These are phyloP conservation scores for Thrips palmi DNA, from an alignment of 1,140 invertebrate genomes.

Conservation along the genomic window DNA sequence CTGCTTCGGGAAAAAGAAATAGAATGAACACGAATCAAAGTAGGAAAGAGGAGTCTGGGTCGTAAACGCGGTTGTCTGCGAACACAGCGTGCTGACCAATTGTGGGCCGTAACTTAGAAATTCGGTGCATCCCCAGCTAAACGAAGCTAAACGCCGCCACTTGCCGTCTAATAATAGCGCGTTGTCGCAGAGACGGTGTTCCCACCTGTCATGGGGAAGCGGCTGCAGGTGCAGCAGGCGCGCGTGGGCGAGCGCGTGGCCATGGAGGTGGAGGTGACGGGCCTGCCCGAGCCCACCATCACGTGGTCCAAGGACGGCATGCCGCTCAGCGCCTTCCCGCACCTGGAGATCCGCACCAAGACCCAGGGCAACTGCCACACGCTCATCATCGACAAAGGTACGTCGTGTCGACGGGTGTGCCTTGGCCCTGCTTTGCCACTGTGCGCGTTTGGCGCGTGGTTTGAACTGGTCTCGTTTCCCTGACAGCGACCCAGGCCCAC, in stretches of 20 bases:
- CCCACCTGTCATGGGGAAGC: constrained; percentile 60
- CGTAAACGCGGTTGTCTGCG: no score
- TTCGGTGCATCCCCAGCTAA: no score
- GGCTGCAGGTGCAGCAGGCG: constrained; percentile 56
- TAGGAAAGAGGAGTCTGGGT: no score
- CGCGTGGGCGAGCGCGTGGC: constrained; percentile 50
- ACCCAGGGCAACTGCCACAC: constrained; percentile 43
- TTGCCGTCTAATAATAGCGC: neutral
- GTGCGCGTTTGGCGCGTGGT: neutral
- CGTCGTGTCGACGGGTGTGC: constrained; percentile 9
- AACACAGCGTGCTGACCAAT: no score
- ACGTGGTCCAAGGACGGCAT: constrained; percentile 57
- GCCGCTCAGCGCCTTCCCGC: constrained; percentile 25
- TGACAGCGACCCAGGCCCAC: constrained; percentile 35
- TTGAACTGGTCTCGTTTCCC: neutral
- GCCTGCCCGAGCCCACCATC: constrained; percentile 48
- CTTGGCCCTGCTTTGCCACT: neutral
- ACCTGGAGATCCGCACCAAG: constrained; percentile 19
- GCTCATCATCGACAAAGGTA: constrained; percentile 50
- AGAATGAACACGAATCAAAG: no score
- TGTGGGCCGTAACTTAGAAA: no score
- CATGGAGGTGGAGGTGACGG: constrained; percentile 63
- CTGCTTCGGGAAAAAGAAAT: no score
- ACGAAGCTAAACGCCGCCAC: no score
- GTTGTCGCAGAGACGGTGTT: constrained; percentile 46